These are phyloP conservation scores for Uropetala carovei DNA, from an alignment of 2,888 invertebrate genomes.

Conservation along the genomic window DNA sequence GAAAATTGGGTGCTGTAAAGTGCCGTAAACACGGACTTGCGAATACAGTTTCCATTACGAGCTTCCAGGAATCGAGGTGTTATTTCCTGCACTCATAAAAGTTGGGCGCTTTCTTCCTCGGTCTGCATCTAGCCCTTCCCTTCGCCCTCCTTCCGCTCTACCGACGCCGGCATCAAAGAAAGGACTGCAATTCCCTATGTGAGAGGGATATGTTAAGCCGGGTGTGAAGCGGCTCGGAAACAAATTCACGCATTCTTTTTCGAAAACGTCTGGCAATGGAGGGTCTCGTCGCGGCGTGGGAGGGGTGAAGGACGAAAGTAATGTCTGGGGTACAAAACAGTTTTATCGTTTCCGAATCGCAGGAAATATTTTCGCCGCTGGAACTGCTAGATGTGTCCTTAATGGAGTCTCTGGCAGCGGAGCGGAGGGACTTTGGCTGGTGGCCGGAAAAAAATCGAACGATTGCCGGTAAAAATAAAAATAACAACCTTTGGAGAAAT, in stretches of 20 bases:
- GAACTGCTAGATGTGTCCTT: background rate
- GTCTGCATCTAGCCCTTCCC: background rate
- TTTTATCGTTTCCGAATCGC: background rate
- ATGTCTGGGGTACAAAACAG: background rate
- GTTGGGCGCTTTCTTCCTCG: background rate
- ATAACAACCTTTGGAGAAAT: too few relatives aligned
- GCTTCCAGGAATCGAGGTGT: background rate
- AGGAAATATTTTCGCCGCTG: background rate
- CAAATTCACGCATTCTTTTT: background rate
- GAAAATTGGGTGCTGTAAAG: background rate
- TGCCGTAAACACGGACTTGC: background rate
- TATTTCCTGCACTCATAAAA: constrained; percentile 9
- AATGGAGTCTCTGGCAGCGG: background rate
- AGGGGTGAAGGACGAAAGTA: background rate
- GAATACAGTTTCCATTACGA: background rate
- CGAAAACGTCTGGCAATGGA: background rate
- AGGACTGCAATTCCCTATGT: background rate
- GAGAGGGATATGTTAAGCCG: background rate
- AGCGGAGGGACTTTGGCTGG: background rate
- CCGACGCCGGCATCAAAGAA: background rate
- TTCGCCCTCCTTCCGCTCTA: background rate
- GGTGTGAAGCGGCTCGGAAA: background rate
- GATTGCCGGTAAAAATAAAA: too few relatives aligned
- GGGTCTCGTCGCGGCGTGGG: background rate
- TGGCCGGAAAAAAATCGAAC: background rate